Evolutionary conservation across 2,888 invertebrate species (phyloP), one percentile per base, ranked within the genome.

Genomic region (Ectobius pallidus): DNA sequence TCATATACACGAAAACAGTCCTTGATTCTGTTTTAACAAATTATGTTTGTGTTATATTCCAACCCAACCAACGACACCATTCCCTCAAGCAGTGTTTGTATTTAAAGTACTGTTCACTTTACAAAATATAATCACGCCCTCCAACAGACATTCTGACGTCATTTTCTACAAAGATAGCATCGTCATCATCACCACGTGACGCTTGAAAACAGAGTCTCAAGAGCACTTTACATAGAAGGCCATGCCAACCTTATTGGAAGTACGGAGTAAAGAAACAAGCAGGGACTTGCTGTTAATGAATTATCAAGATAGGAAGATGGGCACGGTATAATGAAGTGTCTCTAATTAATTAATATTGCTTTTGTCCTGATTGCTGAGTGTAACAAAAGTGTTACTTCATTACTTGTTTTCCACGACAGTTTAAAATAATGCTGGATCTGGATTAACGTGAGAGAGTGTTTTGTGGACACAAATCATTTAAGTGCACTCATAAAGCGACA

Each of bases 41-140:
- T 32, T 58, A 25, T 52, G 0, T 11, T 25, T 14, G 25, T 25
- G 25, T 52, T 52, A 32, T 30, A 30, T 30, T 58, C 58, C 30
- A 30, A 30, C 0, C 27, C 30, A 58, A 58, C 58, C 58, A 58
- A 30, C 58, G 32, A 58, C 32, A 58, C n/a, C 58, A 27, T 30
- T 30, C 58, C 22, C 25, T 58, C 58, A n/a, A 58, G 58, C n/a
- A 30, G 27, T 58, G 32, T 20, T 30, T 34, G 34, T 34, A 34
- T 34, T 58, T 30, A 25, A 52, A 25, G 58, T 58, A 58, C 58
- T 58, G 58, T n/a, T 58, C 58, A 58, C 27, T 58, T 58, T 30
- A 30, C 58, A 58, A 32, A 58, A 58, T 58, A 58, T 65, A 65
- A 65, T 65, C 46, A 65, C 65, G 65, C 46, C 65, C 65, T 65